Evolutionary conservation across 2,797 vertebrate genomes (phyloP), one percentile per base, ranked within the genome.

Genomic region (Tadarida brasiliensis): DNA sequence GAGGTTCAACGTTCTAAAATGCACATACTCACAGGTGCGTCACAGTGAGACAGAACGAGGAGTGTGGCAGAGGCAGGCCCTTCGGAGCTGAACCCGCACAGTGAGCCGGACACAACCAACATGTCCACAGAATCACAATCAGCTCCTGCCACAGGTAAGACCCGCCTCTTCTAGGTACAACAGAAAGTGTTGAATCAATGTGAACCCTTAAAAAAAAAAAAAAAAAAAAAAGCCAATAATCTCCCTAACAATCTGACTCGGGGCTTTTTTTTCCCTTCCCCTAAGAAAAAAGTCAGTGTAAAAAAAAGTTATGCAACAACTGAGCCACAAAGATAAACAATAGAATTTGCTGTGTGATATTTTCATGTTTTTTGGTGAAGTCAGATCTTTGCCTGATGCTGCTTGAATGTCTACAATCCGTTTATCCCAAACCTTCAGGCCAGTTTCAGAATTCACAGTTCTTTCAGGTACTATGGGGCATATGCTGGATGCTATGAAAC

Each of bases 1-100:
- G 83, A 90, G 2, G 0, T 57, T 90, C 59, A 81, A 80, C 35
- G 77, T 67, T 96, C 94, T 70, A 10, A 93, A 96, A 94, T 77
- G 87, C 95, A 94, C 67, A 92, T 1, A 61, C 9, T 89, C 20
- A 57, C 12, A 93, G 86, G 59, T 56, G 85, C 5, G n/a, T 59
- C 56, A 83, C 19, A 87, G 84, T 86, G 61, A 96, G 86, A 94
- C 22, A 59, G 10, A 47, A 30, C 30, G 82, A 51, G 35, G 61
- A 63, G 26, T n/a, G 51, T 17, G 76, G 47, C 67, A 70, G 35
- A 91, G 63, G 26, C 30, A 91, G 71, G 22, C 70, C 86, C 80
- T 83, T 91, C 19, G 67, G 51, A 80, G 73, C 81, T 24, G 20
- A 92, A 57, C 56, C 57, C 24, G 15, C 57, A 9, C 8, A 61